phyloP scores from a whole-genome alignment of 2,888 invertebrate species.

The Meghimatium bilineatum region DNA sequence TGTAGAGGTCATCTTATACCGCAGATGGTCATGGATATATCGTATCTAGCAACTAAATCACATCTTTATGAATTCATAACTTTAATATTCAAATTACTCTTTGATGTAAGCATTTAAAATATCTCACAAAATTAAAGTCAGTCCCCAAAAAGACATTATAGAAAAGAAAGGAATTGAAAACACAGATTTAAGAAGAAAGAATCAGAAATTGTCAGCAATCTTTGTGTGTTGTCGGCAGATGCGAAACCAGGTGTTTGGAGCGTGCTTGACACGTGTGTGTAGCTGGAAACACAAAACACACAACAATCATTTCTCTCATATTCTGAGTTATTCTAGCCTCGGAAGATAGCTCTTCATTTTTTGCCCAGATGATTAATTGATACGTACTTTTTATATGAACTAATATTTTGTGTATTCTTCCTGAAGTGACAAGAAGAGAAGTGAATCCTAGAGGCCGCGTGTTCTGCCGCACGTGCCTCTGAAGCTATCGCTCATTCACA shows the following conservation, averaged over 20 bases:
- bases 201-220: not conserved
- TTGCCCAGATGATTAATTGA: not conserved
- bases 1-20: too few species aligned
- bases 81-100: too few species aligned
- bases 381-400: slow-evolving; percentile 1
- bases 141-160: too few species aligned
- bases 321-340: not conserved
- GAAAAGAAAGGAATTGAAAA: too few species aligned
- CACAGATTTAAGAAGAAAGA: not conserved
- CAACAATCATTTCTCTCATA: not conserved
- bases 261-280: slow-evolving; percentile 17
- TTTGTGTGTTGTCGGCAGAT: not conserved
- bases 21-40: too few species aligned
- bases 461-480: not conserved
- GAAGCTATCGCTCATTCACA: slow-evolving; percentile 1
- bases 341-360: slow-evolving; percentile 1
- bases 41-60: too few species aligned
- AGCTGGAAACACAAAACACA: slow-evolving; percentile 6
- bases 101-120: too few species aligned
- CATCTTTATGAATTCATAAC: too few species aligned
- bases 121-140: too few species aligned
- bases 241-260: slow-evolving; percentile 14
- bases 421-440: slow-evolving; percentile 14
- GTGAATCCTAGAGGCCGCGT: not conserved
- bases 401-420: slow-evolving; percentile 21